Conservation (phyloP, 1,140 invertebrate genomes). For the Phortica variegata region DNA sequence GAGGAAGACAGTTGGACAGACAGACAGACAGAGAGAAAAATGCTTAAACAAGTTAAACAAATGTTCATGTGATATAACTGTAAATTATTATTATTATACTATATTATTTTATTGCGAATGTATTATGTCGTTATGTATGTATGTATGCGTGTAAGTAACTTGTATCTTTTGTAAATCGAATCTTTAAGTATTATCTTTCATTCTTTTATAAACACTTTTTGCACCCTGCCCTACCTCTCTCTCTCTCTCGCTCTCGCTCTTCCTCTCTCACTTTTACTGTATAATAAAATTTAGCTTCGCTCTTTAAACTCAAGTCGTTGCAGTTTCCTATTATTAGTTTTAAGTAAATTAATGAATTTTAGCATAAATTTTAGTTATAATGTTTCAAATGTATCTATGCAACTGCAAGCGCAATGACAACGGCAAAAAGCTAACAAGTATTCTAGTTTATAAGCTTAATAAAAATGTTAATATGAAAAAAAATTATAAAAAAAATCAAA, state of each 20-base stretch:
- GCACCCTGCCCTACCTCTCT: background rate
- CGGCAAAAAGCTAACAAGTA: too few relatives aligned
- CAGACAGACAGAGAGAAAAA: background rate
- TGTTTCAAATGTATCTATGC: too few relatives aligned
- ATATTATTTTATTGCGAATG: background rate
- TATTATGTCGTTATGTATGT: constrained; percentile 11
- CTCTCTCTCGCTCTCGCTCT: background rate
- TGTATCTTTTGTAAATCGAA: background rate
- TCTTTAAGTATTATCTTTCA: background rate
- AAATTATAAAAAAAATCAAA: background rate
- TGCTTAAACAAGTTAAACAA: constrained; percentile 36
- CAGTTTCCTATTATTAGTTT: too few relatives aligned
- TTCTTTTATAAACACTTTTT: background rate
- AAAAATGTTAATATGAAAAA: background rate
- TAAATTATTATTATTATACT: constrained; percentile 26
- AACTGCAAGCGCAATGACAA: too few relatives aligned
- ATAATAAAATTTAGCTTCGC: background rate
- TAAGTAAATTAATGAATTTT: too few relatives aligned
- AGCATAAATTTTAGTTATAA: too few relatives aligned
- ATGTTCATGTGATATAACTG: constrained; percentile 53
- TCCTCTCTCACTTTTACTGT: background rate
- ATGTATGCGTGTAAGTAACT: background rate
- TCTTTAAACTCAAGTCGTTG: background rate
- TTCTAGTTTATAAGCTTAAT: too few relatives aligned
- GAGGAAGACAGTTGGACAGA: constrained; percentile 6